Conservation (phyloP, 1,140 invertebrate genomes). For the Sitophilus oryzae region DNA sequence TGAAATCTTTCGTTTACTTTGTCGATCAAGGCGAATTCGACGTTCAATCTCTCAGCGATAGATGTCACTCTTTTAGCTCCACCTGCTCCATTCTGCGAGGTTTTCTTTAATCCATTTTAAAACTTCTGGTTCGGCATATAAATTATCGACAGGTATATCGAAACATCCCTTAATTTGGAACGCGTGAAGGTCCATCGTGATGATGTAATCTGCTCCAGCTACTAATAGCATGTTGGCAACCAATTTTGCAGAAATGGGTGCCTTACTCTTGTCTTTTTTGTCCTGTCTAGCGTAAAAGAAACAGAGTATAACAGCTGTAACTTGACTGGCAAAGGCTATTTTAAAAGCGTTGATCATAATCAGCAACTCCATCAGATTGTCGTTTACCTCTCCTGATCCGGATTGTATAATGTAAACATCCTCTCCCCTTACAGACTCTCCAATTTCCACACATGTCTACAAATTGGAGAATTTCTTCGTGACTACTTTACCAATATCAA, state of each 20-base stretch:
- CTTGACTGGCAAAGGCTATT: slow-evolving; percentile 94
- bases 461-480: no score
- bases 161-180: slow-evolving; percentile 99
- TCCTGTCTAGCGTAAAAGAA: slow-evolving; percentile 99
- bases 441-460: slow-evolving; percentile 99
- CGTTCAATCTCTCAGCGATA: slow-evolving; percentile 82
- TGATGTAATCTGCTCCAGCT: slow-evolving; percentile 97
- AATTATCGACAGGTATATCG: slow-evolving; percentile 98
- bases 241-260: slow-evolving; percentile 96
- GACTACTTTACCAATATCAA: no score
- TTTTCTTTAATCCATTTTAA: slow-evolving; percentile 99
- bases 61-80: slow-evolving; percentile 85
- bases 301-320: slow-evolving; percentile 97
- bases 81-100: slow-evolving; percentile 96
- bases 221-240: slow-evolving; percentile 98
- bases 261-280: slow-evolving; percentile 98
- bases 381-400: slow-evolving; percentile 96
- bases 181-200: slow-evolving; percentile 98
- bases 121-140: slow-evolving; percentile 97
- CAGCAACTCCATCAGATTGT: slow-evolving; percentile 97
- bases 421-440: slow-evolving; percentile 96
- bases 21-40: slow-evolving; percentile 98
- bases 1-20: no score
- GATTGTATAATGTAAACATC: slow-evolving; percentile 99
- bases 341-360: slow-evolving; percentile 99